A percentile compares a stretch with the other conserved stretches of the same genome.
Conservation (phyloP, 2,888 invertebrate species). For the Lobophora halterata region DNA sequence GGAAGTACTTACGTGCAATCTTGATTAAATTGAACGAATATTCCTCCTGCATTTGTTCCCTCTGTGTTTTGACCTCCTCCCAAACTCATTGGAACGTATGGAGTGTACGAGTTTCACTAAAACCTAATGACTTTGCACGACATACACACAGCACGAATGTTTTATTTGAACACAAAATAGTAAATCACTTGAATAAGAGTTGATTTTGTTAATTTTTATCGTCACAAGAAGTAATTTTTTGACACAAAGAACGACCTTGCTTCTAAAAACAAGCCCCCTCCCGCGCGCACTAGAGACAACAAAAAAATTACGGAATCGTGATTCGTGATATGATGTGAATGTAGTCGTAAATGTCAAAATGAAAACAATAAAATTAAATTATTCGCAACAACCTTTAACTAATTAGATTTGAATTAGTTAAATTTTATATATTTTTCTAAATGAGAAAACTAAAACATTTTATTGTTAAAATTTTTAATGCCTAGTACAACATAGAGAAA, state of each 20-base stretch:
- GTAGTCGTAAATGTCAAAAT: slow-evolving; percentile 7
- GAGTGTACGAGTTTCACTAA: slow-evolving; percentile 56
- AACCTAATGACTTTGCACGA: slow-evolving; percentile 55
- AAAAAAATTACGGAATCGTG: too few relatives aligned
- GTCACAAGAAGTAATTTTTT: slow-evolving; percentile 73
- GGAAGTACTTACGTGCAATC: slow-evolving; percentile 94
- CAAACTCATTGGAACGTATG: slow-evolving; percentile 90
- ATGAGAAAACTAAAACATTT: too few relatives aligned
- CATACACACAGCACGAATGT: slow-evolving; percentile 60
- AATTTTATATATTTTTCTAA: too few relatives aligned
- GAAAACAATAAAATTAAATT: slow-evolving; percentile 8
- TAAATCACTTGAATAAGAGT: slow-evolving; percentile 54
- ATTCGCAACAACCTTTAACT: too few relatives aligned
- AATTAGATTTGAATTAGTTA: too few relatives aligned
- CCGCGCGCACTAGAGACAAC: slow-evolving; percentile 41
- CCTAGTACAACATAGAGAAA: too few relatives aligned
- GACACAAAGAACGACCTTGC: slow-evolving; percentile 85
- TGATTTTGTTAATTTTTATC: slow-evolving; percentile 61
- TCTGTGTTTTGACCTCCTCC: slow-evolving; percentile 85
- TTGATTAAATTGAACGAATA: slow-evolving; percentile 98
- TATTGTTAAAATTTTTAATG: too few relatives aligned
- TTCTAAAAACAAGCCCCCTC: slow-evolving; percentile 77
- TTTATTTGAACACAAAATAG: slow-evolving; percentile 60
- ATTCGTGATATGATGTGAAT: too few relatives aligned
- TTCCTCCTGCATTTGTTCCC: slow-evolving; percentile 90